Conservation (phyloP, 2,113 vertebrate genomes). For the Seriola aureovittata region DNA sequence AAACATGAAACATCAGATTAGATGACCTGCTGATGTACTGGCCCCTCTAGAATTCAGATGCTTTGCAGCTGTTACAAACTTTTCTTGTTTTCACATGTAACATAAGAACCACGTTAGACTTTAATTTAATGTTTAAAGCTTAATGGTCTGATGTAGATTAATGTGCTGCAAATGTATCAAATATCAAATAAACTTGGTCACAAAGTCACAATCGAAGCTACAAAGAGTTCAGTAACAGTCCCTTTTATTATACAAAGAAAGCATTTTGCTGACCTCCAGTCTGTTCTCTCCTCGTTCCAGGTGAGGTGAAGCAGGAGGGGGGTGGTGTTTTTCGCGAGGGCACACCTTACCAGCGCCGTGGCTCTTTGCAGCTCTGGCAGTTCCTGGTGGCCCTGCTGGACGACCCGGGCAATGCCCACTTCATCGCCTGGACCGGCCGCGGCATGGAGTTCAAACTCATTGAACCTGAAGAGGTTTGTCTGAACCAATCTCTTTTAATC, state of each 20-base stretch:
- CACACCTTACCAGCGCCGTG: constrained; percentile 94
- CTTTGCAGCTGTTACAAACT: constrained; percentile 27
- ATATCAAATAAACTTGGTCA: not conserved
- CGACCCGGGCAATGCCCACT: constrained; percentile 93
- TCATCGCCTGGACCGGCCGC: constrained; percentile 98
- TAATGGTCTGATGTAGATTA: constrained; percentile 10
- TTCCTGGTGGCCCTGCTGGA: constrained; percentile 97
- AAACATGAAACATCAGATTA: constrained; percentile 51
- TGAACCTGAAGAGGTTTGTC: constrained; percentile 94
- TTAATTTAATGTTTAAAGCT: constrained; percentile 15
- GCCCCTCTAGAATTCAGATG: not conserved
- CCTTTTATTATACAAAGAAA: not conserved
- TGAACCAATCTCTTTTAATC: not conserved
- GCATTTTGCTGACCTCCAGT: not conserved
- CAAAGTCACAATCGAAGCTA: not conserved
- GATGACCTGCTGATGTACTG: constrained; percentile 14
- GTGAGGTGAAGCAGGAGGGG: constrained; percentile 94
- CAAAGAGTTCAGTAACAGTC: not conserved
- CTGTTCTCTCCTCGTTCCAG: constrained; percentile 64
- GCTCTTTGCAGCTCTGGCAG: constrained; percentile 98
- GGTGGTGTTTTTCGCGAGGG: constrained; percentile 89
- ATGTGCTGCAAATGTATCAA: constrained; percentile 24
- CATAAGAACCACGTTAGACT: constrained; percentile 18
- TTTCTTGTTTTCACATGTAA: constrained; percentile 38
- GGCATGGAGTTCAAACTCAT: constrained; percentile 99